Evolutionary conservation across 2,888 invertebrate species (phyloP).

Genomic region (Euphydryas editha): DNA sequence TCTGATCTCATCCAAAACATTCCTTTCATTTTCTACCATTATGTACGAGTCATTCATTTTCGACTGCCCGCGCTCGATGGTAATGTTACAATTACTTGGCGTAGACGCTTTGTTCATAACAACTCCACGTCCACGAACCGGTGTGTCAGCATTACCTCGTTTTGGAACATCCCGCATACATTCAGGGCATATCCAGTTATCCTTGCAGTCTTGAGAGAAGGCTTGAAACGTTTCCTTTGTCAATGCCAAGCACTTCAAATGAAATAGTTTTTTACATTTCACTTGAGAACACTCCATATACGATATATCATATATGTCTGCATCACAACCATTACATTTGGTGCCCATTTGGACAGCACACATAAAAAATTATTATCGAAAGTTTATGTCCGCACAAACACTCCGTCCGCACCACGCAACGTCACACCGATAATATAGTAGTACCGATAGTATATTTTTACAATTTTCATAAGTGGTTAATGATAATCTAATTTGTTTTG

Average conservation of each 20-base stretch:
- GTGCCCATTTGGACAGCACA: background rate
- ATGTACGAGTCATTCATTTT: background rate
- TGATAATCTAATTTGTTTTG: too few relatives aligned
- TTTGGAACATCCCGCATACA: too few relatives aligned
- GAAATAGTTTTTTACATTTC: background rate
- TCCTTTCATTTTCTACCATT: background rate
- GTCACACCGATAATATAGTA: too few relatives aligned
- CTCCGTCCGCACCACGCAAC: too few relatives aligned
- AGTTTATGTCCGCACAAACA: too few relatives aligned
- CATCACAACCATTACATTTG: conserved; percentile 1
- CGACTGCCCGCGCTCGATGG: background rate
- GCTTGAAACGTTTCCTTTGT: too few relatives aligned
- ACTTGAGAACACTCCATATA: background rate
- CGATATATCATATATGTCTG: background rate
- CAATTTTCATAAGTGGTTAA: too few relatives aligned
- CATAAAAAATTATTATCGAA: too few relatives aligned
- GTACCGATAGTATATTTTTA: too few relatives aligned
- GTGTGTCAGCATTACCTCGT: background rate
- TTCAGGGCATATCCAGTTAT: too few relatives aligned
- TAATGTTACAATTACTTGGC: background rate
- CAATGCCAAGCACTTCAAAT: too few relatives aligned
- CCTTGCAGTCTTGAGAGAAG: too few relatives aligned
- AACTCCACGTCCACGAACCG: background rate
- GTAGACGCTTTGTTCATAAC: background rate
- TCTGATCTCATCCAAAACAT: background rate